Evolutionary conservation across 1,140 invertebrate genomes (phyloP), one percentile per base, ranked within the genome.

Genomic region (Drosophila miranda): DNA sequence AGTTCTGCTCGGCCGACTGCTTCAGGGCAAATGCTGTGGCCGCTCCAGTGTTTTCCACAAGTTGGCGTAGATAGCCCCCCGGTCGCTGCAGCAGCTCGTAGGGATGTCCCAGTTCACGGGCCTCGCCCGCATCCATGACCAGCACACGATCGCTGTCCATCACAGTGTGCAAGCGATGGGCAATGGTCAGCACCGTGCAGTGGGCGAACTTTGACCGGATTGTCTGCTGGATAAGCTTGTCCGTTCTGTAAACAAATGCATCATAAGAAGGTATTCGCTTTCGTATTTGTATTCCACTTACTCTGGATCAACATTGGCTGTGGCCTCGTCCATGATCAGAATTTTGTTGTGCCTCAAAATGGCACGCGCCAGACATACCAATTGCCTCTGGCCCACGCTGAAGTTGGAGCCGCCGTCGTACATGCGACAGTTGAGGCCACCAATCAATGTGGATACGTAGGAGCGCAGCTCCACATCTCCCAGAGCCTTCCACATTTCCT

Each of bases 121-220:
- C 89, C 53, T 95, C 92, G 90, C 96, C 93, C 0, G 84, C 90
- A 72, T 95, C 94, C 93, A 97, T 94, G 0, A 96, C 95, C 79
- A 97, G 92, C 63, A 97, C 93, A 59, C 93, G 92, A 79, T 95
- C 94, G 68, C 93, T 95, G 82, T 97, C 95, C 93, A 97, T 95
- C 43, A 97, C 95, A 0, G 96, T 97, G 75, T 96, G 94, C 8
- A 97, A 91, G 38, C 96, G 92, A 91, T 97, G 96, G 11, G 96
- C 96, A 74, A 97, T 96, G 1, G 96, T 97, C 7, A 97, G 91
- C 9, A 97, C 95, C 0, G 96, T 97, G 60, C 94, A 95, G 56
- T 94, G 89, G 0, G 91, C 90, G 91, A 97, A 97, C 72, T 94
- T 93, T 30, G 92, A 93, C 42, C 94, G 93, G 74, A 93, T 94